These are phyloP conservation scores for Carterocephalus palaemon DNA, from an alignment of 2,888 invertebrate species.

Conservation along the genomic window DNA sequence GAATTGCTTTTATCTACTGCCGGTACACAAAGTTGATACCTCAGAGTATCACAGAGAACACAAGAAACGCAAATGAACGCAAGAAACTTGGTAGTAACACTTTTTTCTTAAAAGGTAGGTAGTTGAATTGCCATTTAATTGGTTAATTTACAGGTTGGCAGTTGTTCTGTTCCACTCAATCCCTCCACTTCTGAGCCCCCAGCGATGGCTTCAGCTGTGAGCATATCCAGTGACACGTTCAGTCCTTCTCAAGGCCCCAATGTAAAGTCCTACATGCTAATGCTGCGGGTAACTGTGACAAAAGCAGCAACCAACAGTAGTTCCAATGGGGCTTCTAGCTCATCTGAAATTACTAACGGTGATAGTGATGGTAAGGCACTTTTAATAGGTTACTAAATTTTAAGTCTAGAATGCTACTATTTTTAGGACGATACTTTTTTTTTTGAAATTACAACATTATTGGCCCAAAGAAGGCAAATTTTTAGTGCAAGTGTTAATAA, in stretches of 20 bases:
- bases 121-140: no score
- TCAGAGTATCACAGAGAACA: no score
- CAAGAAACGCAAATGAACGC: no score
- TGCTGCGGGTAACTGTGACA: constrained; percentile 83
- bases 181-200: constrained; percentile 82
- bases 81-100: no score
- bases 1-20: no score
- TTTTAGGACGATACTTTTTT: no score
- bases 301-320: constrained; percentile 41
- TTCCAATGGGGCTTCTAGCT: constrained; percentile 50
- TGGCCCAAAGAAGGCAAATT: no score
- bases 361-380: constrained; percentile 66
- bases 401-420: no score
- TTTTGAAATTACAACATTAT: no score
- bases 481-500: no score
- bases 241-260: constrained; percentile 87
- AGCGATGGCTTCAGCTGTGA: constrained; percentile 86
- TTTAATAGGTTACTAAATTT: no score
- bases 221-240: constrained; percentile 92
- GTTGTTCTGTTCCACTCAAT: constrained; percentile 86
- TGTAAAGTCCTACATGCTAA: constrained; percentile 89
- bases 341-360: constrained; percentile 72
- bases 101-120: constrained; percentile 2
- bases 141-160: constrained; percentile 75
- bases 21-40: no score